Evolutionary conservation across 2,797 vertebrate species (phyloP).

Genomic region (Myripristis jacobus): DNA sequence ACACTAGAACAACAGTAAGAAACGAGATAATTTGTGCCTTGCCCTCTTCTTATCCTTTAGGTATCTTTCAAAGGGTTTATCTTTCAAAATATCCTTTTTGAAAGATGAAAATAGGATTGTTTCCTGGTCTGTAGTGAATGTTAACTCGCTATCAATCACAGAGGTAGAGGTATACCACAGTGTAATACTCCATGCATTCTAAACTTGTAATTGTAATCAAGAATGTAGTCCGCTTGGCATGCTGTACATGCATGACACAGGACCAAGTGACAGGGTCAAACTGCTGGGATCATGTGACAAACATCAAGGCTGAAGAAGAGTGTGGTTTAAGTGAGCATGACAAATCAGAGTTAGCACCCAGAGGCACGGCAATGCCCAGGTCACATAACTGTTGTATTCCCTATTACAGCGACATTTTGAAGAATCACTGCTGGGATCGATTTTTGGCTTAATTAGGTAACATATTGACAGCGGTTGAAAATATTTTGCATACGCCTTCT

Average conservation of each 20-base stretch:
- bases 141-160: slow-evolving; percentile 32
- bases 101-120: slow-evolving; percentile 43
- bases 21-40: slow-evolving; percentile 20
- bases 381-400: slow-evolving; percentile 22
- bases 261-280: slow-evolving; percentile 1
- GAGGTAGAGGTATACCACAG: neutral
- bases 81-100: slow-evolving; percentile 3
- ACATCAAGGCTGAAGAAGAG: slow-evolving; percentile 2
- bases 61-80: slow-evolving; percentile 22
- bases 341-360: too few relatives aligned
- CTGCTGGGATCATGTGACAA: slow-evolving; percentile 1
- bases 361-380: slow-evolving; percentile 5
- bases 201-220: neutral
- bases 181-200: neutral
- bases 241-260: neutral
- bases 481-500: neutral
- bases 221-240: neutral
- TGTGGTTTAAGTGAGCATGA: slow-evolving; percentile 37
- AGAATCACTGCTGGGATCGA: slow-evolving; percentile 1
- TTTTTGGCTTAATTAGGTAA: neutral
- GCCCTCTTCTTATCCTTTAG: slow-evolving; percentile 1
- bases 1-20: slow-evolving; percentile 2
- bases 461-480: slow-evolving; percentile 3
- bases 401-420: slow-evolving; percentile 13
- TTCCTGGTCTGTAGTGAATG: slow-evolving; percentile 30